Percentiles rank a stretch among this genome's conserved stretches.
These are phyloP conservation scores for Lysiphlebus fabarum DNA, from an alignment of 1,140 invertebrate genomes.

Conservation along the genomic window DNA sequence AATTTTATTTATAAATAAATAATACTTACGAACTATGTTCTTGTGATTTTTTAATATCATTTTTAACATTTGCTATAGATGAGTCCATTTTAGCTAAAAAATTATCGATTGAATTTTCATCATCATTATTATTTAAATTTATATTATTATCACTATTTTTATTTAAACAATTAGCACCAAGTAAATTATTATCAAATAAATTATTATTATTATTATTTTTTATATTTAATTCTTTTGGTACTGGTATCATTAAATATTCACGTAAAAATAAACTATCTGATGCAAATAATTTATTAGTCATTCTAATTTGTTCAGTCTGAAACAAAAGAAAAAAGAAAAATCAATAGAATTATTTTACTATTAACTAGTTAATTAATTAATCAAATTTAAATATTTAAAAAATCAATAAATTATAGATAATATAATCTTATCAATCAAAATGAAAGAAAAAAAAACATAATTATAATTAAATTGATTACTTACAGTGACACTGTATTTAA, in stretches of 20 bases:
- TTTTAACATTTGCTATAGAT: constrained; percentile 79
- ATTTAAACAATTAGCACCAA: constrained; percentile 4
- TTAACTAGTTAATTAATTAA: background rate
- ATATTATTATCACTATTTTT: constrained; percentile 29
- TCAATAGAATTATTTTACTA: background rate
- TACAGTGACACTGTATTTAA: constrained; percentile 90
- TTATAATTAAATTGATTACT: constrained; percentile 47
- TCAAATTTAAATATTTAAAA: constrained; percentile 2
- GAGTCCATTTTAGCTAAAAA: constrained; percentile 85
- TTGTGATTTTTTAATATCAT: constrained; percentile 77
- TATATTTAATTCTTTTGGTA: constrained; percentile 60
- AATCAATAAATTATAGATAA: constrained; percentile 13
- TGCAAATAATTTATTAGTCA: constrained; percentile 82
- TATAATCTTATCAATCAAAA: background rate
- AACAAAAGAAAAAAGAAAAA: constrained; percentile 36
- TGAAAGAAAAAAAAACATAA: constrained; percentile 20
- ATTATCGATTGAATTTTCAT: constrained; percentile 71
- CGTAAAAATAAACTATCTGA: constrained; percentile 85
- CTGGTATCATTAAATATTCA: constrained; percentile 77
- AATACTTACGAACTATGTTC: constrained; percentile 78
- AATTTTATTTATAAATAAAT: constrained; percentile 19
- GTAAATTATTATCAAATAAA: constrained; percentile 3
- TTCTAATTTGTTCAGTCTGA: constrained; percentile 86
- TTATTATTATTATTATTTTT: constrained; percentile 24
- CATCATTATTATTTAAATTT: constrained; percentile 54